Percentiles rank a stretch among this genome's conserved stretches.
Conservation (phyloP, 2,113 vertebrate genomes). For the Crotophaga sulcirostris region DNA sequence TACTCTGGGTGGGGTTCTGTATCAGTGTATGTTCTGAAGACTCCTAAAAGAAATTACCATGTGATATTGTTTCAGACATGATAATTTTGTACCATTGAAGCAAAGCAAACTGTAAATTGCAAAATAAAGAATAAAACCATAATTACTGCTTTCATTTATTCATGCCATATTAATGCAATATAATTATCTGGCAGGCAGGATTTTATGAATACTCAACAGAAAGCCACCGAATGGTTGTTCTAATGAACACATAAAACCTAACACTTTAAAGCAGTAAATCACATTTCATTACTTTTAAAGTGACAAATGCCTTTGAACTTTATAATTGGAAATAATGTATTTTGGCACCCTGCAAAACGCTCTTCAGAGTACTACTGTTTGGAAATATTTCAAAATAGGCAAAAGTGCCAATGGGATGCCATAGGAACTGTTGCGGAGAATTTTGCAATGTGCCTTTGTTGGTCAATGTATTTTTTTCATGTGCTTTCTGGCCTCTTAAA, state of each 20-base stretch:
- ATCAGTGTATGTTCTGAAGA: not conserved
- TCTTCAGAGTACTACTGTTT: not conserved
- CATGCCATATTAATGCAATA: slow-evolving; percentile 76
- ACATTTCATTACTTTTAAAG: slow-evolving; percentile 34
- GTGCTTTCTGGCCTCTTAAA: not conserved
- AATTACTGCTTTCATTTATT: slow-evolving; percentile 77
- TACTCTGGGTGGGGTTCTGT: not conserved
- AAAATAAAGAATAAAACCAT: slow-evolving; percentile 69
- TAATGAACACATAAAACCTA: slow-evolving; percentile 43
- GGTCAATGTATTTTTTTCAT: not conserved
- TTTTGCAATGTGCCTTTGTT: rapidly evolving
- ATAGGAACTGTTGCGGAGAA: not conserved
- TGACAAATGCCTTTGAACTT: not conserved
- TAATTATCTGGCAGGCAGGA: slow-evolving; percentile 71
- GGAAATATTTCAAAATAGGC: not conserved
- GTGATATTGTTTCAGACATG: slow-evolving; percentile 45
- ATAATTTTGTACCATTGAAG: slow-evolving; percentile 65
- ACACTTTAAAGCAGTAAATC: slow-evolving; percentile 12
- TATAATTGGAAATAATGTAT: not conserved
- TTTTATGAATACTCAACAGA: slow-evolving; percentile 72
- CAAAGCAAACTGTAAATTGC: slow-evolving; percentile 72
- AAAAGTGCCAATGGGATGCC: not conserved
- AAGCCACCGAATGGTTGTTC: slow-evolving; percentile 28
- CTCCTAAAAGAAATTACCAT: slow-evolving; percentile 43
- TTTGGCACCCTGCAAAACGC: not conserved